Base-by-base conservation (phyloP, 2,888 invertebrate genomes). In the Stenoptilia bipunctidactyla region DNA sequence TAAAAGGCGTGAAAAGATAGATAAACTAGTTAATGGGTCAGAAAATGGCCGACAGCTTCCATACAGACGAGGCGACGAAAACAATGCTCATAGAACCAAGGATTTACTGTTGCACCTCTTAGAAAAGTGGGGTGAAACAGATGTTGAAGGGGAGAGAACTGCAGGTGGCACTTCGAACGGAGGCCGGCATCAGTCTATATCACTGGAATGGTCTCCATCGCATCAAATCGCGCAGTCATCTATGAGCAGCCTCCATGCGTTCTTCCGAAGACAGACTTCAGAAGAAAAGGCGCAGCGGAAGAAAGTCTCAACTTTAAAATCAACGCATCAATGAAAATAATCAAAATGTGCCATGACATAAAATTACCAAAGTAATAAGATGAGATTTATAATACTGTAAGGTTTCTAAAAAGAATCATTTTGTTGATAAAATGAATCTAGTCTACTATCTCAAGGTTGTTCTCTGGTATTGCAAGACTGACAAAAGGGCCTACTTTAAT, bases 201-300 rank as follows among this genome's bases (percentile, higher is more conserved):
- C 92, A 15, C 75, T 90, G 38, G 92, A 92, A 55, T 92, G 90
- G 89, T 89, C 89, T 15, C 87, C 90, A 8, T 87, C 88, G 14
- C 90, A 92, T 51, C 88, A 88, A 45, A 75, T 93, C 38, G 92
- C 91, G 27, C 90, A 92, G 58, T 88, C 87, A 52, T 91, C 93
- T 6, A 92, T 93, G 84, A 92, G 90, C 51, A 92, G 93, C 41
- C 84, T 93, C 35, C 92, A 93, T 51, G 90, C 90, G 41, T 93
- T 92, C 76, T 93, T 92, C 66, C 90, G 91, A 71, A 73, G 87
- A 46, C 87, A 88, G 62, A 85, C 87, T 27, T 77, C 85, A 13
- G 77, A 80, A 35, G 83, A 82, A 45, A 82, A 83, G 46, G 56
- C 64, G 33, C 74, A 76, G 48, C 66, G 74, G 48, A 80, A 77